Conservation (phyloP, 2,888 invertebrate species). For the Trichogramma evanescens region DNA sequence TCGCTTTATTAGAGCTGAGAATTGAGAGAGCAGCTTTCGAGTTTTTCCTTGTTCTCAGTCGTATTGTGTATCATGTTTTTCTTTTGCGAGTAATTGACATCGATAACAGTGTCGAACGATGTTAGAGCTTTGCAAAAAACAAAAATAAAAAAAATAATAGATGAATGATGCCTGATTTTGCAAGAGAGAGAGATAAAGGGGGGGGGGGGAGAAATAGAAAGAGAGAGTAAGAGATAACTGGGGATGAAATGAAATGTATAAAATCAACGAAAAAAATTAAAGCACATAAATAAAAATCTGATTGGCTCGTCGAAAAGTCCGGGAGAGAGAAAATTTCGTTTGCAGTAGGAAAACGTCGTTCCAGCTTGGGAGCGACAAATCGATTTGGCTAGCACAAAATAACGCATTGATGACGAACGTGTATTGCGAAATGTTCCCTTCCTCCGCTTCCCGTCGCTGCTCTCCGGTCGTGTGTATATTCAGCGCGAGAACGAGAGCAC, state of each 20-base stretch:
- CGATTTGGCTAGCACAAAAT: too few species aligned
- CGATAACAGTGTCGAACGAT: not conserved
- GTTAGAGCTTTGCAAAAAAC: not conserved
- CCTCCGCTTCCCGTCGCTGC: too few species aligned
- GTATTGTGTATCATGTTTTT: not conserved
- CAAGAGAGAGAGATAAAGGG: not conserved
- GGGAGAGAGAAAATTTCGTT: too few species aligned
- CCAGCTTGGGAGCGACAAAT: too few species aligned
- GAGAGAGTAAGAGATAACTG: not conserved
- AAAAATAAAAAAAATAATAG: not conserved
- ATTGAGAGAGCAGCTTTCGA: conserved; percentile 9
- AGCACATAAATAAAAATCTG: conserved; percentile 1
- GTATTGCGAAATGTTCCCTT: too few species aligned
- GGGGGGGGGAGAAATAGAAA: not conserved
- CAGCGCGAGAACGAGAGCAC: too few species aligned
- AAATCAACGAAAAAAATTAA: not conserved
- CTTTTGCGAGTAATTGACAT: conserved; percentile 6
- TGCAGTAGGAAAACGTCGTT: too few species aligned
- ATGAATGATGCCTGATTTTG: not conserved
- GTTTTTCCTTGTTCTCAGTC: not conserved
- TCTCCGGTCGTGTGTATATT: too few species aligned
- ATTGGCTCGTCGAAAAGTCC: not conserved
- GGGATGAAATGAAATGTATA: not conserved
- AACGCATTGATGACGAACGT: too few species aligned
- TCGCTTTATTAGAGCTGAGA: not conserved